Conservation (phyloP, 1,140 invertebrate species). For the Ridgeia piscesae region DNA sequence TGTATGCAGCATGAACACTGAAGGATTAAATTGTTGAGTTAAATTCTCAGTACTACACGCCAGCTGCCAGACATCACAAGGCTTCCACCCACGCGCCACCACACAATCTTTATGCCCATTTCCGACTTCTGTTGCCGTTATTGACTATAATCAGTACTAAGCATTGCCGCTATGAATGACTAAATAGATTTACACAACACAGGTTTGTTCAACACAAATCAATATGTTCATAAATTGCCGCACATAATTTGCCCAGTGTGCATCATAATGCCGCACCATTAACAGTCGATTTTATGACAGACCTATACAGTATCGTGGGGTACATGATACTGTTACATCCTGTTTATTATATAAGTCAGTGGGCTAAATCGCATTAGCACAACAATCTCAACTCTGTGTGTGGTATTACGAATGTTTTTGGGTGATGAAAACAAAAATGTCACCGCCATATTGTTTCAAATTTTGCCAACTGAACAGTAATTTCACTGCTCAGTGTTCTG, state of each 20-base stretch:
- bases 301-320: too few relatives aligned
- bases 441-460: background rate
- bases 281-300: background rate
- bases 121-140: background rate
- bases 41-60: background rate
- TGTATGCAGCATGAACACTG: background rate
- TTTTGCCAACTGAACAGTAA: background rate
- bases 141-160: background rate
- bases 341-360: background rate
- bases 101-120: background rate
- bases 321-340: background rate
- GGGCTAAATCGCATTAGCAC: background rate
- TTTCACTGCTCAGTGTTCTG: background rate
- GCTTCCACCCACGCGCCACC: background rate
- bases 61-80: background rate
- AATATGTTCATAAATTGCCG: background rate
- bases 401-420: too few relatives aligned
- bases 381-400: background rate
- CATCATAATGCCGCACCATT: background rate
- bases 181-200: background rate
- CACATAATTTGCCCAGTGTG: background rate
- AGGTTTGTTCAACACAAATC: background rate
- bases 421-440: background rate
- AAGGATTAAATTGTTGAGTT: background rate
- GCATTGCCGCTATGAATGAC: background rate